Base-by-base conservation (phyloP, 2,888 invertebrate genomes). In the Pterostichus niger region DNA sequence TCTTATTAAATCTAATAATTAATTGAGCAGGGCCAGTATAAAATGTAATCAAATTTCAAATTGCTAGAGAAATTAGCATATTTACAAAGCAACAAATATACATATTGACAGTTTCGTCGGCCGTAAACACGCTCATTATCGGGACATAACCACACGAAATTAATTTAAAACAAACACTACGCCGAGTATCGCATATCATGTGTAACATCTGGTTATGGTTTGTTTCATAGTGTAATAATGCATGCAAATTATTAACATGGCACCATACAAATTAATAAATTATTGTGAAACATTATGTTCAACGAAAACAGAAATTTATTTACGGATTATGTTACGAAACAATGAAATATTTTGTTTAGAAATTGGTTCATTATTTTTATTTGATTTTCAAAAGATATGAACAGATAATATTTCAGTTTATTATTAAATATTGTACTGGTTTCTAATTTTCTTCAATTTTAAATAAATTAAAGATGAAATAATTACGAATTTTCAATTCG, bases 151-250 rank as follows among this genome's bases (percentile, higher is more conserved):
- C 24, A 64, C 9, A 33, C 64, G 1, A 64, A 35, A 64, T 64
- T 64, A 64, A 64, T 64, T 64, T 35, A 64, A 64, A 64, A 35
- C 31, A 64, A 64, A 64, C 64, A 59, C 59, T 13, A 64, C n/a
- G 13, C 49, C n/a, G 49, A 35, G 35, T 64, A 35, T 64, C 64
- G 49, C 49, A 5, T 13, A 49, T 49, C 49, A 49, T 49, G 49
- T 49, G 10, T 49, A 49, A 49, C 13, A 49, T 49, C 49, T 9
- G n/a, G 2, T 11, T 5, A 49, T n/a, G 2, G 13, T 13, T 11
- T 56, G n/a, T 56, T 15, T 7, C 17, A 9, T 35, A 64, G n/a
- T n/a, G 6, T 10, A 13, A 35, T 11, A 35, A 35, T 64, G 13
- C 64, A 64, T 33, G 35, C 59, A 59, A 59, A 31, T 31, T 31